phyloP scores from a whole-genome alignment of 2,113 vertebrate species.

The Amblyornis subalaris region DNA sequence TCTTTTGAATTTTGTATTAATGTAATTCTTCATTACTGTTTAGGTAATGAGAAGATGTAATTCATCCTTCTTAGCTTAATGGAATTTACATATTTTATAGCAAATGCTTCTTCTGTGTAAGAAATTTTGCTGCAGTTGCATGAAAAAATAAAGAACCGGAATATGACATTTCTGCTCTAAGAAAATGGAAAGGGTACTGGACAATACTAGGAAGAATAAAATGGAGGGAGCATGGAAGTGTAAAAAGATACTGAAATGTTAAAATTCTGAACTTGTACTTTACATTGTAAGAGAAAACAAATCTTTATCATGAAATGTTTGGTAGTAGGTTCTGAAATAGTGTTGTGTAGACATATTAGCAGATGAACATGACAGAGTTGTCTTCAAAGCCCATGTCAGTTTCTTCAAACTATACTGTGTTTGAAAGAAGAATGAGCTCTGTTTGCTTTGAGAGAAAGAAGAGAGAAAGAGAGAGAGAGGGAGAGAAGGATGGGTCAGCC shows the following conservation, averaged over 20 bases:
- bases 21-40: background rate
- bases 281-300: background rate
- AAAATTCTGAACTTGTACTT: background rate
- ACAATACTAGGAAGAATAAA: background rate
- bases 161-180: background rate
- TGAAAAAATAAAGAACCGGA: background rate
- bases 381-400: background rate
- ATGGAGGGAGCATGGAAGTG: background rate
- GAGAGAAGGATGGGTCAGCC: background rate
- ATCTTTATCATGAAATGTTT: background rate
- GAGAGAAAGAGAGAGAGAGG: background rate
- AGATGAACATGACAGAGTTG: background rate
- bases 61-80: background rate
- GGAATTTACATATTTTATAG: background rate
- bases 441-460: background rate
- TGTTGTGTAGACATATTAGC: background rate
- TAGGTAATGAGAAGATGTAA: background rate
- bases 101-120: background rate
- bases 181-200: background rate
- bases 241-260: background rate
- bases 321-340: background rate
- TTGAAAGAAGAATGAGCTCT: background rate
- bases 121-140: background rate
- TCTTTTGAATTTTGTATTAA: background rate
- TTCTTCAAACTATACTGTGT: background rate